Evolutionary conservation across 35 echinoderm and acorn worm genomes (phyloP), one percentile per base, ranked within the genome.

Genomic region (Lytechinus variegatus): DNA sequence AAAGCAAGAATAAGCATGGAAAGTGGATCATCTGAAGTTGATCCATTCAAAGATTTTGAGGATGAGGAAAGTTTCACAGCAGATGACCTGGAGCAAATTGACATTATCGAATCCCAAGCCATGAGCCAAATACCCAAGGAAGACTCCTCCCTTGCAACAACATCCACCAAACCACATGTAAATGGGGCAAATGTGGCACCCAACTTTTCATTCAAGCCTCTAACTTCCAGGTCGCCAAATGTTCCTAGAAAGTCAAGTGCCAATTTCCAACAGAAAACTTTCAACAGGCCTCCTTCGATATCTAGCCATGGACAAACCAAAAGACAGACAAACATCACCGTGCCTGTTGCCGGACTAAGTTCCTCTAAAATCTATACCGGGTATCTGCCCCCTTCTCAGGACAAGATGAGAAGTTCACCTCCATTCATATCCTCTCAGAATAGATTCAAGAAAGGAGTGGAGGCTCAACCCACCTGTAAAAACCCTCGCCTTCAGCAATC

Each of bases 41-140:
- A 99, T 55, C 97, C 97, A 54, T 99, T 98, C 54, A 52, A 96
- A 19, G 98, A 99, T 14, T 98, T 98, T 94, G 96, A 95, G 33
- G 97, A 97, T 91, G 66, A 79, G 66, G 95, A 97, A 19, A 97
- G 88, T 60, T 97, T 99, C 29, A 98, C 97, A 29, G 97, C 96
- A 89, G 98, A 97, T 86, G 98, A 99, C 89, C 87, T 99, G 19
- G 90, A 92, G 13, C 94, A 94, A 1, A 96, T 97, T 94, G 98
- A 99, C 54, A 52, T 97, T 14, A 95, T 98, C 8, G 97, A 96
- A 28, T 98, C 98, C 5, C 97, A 99, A 56, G 98, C 97, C 8
- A 58, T 97, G 57, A 95, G 56, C 58, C 97, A 98, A 53, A 55
- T 52, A 54, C 95, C 51, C 86, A 87, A 21, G 60, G 56, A 89